Base-by-base conservation (phyloP, 2,113 vertebrate genomes). In the Pogonocichla stellata region DNA sequence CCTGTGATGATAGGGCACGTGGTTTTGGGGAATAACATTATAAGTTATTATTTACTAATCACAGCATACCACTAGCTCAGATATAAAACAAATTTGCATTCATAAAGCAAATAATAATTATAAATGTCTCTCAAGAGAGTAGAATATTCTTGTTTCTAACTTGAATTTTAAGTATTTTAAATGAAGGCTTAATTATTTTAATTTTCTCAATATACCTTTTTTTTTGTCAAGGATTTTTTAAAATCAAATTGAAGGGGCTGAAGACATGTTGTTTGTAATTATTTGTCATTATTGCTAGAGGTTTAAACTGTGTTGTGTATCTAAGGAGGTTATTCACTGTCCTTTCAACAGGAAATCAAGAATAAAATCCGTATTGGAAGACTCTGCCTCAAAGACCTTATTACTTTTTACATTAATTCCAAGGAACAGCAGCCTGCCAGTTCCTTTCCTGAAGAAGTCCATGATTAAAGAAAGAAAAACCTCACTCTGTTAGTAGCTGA, bases 391-490 rank as follows among this genome's bases (percentile, higher is more conserved):
- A 85, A 91, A 81, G 29, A 89, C 12, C 6, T 84, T 74, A 34
- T 61, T 86, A 25, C 54, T 73, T 86, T 86, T 89, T 51, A 56
- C 36, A 48, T 9, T 84, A 58, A 56, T 72, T 71, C 20, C 58
- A 58, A 50, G n/a, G 56, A 96, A 71, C 26, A 72, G 67, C 28
- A 80, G 60, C 40, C 50, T 90, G 72, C 33, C 77, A 80, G 26
- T 73, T 93, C 42, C 75, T 36, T 62, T 94, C 34, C 43, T 78
- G 47, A 20, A 65, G 61, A 93, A 31, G 28, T 62, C 22, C 91
- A 95, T 93, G 58, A 94, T 93, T 88, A 70, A 86, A 80, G 15
- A 61, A 91, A 45, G 43, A 56, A 92, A 90, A 88, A 14, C 28
- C 31, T 88, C 69, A 57, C 25, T 93, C 72, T 89, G 29, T 71